Evolutionary conservation across 2,797 vertebrate species (phyloP), one percentile per base, ranked within the genome.

Genomic region (Salmo trutta): DNA sequence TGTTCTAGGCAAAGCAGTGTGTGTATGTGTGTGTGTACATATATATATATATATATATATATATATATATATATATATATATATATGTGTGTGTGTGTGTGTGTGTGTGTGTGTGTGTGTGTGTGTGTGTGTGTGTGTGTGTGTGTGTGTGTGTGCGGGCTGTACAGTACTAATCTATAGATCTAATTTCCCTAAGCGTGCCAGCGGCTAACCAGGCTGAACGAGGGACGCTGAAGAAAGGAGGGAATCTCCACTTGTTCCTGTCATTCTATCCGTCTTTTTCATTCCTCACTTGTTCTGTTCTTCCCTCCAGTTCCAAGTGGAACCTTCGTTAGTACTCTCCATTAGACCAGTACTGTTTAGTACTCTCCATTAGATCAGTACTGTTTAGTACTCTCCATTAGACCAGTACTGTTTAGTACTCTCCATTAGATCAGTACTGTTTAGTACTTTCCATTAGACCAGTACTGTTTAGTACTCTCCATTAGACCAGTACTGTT

Each of bases 21-120:
- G 66, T 16, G 75, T 88, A 85, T 86, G 91, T 84, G 82, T 84
- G 78, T 79, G 75, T 78, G 1, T 36, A 0, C 7, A 7, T 36
- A 7, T 36, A 6, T 36, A 7, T 36, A 6, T 36, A 6, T 5
- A 5, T 33, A 5, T 33, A 5, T 33, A 5, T 33, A 0, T 33
- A 4, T 33, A 4, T 33, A 3, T 33, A 3, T 33, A 1, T 33
- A 5, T 36, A 5, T 36, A 0, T 36, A 0, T 36, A 0, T 36
- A 0, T 36, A 1, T 6, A 5, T 36, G 33, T 36, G 3, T 31
- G 4, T 31, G 29, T 31, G 29, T 31, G 0, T 31, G 3, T 31
- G 3, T 31, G 3, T 31, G 3, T 31, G 3, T 31, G 29, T 31
- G 3, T 31, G 3, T 31, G 3, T 31, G 29, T 27, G 27, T 27